Conservation (phyloP, 2,113 vertebrate species). For the Nesogale talazaci region DNA sequence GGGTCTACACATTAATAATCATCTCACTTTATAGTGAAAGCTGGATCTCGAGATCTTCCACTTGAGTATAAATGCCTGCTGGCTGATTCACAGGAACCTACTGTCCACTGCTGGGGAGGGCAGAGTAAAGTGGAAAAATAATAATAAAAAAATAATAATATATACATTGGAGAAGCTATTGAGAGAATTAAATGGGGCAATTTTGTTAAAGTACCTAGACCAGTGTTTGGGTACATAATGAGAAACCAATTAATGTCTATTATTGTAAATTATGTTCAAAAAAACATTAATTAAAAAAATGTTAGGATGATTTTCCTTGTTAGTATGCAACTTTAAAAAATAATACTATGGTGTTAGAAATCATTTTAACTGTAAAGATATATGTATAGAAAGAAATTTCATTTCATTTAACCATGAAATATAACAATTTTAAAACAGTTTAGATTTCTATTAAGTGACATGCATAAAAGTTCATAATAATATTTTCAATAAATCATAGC, state of each 20-base stretch:
- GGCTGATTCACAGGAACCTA: neutral
- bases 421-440: neutral
- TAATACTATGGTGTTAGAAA: neutral
- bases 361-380: conserved; percentile 39
- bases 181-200: conserved; percentile 20
- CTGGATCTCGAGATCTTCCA: neutral
- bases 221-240: neutral
- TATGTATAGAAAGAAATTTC: conserved; percentile 46
- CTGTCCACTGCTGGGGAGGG: neutral
- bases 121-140: neutral
- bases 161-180: neutral
- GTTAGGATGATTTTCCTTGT: conserved; percentile 11
- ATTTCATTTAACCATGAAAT: conserved; percentile 31
- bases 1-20: neutral
- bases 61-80: neutral
- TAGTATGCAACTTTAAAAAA: conserved; percentile 8
- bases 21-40: neutral
- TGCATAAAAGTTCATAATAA: conserved; percentile 9
- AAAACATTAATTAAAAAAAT: conserved; percentile 27
- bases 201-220: conserved; percentile 31
- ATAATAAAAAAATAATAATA: neutral
- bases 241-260: neutral
- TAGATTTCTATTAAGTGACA: neutral
- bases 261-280: neutral
- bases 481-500: conserved; percentile 40